Evolutionary conservation across 2,888 invertebrate genomes (phyloP), one percentile per base, ranked within the genome.

Genomic region (Parasteatoda lunata): DNA sequence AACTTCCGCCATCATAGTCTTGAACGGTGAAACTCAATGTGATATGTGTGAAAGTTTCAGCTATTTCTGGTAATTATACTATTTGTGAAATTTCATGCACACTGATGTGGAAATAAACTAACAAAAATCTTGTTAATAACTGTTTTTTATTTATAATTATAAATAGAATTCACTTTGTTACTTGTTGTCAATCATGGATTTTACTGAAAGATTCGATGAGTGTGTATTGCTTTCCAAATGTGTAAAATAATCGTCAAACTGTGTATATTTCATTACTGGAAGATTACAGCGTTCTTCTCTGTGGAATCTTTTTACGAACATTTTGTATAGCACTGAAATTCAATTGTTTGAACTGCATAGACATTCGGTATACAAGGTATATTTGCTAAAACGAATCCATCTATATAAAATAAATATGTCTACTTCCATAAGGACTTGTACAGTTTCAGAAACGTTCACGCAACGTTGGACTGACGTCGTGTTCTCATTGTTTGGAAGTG

Each of bases 331-430:
- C 83, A 84, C 83, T 77, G 77, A 59, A 75, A 65, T 48, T 70
- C 70, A 64, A 47, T 47, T 48, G 45, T 65, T 52, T 71, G n/a
- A 52, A 66, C 48, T 30, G 15, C 52, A 84, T 84, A 71, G 71
- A 79, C 80, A 77, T 80, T 80, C 80, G 85, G 85, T 65, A 86
- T 86, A 86, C 85, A 86, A 86, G 85, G 85, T 86, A 80, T 77
- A 71, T 76, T 86, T 75, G 75, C 72, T 86, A 76, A 30, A 52
- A 49, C 51, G 77, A 81, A 66, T 84, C 77, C 83, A 84, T 77
- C 47, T 65, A 48, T 15, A 68, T 59, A n/a, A 59, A 59, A n/a
- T 59, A n/a, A 30, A 30, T 59, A n/a, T 59, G 11, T 59, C 59
- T 59, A 59, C 59, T 11, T 13, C 59, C n/a, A 13, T 9, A 59